A percentile compares a stretch with the other conserved stretches of the same genome.
These are phyloP conservation scores for Gasteruption jaculator DNA, from an alignment of 2,888 invertebrate genomes.

Conservation along the genomic window DNA sequence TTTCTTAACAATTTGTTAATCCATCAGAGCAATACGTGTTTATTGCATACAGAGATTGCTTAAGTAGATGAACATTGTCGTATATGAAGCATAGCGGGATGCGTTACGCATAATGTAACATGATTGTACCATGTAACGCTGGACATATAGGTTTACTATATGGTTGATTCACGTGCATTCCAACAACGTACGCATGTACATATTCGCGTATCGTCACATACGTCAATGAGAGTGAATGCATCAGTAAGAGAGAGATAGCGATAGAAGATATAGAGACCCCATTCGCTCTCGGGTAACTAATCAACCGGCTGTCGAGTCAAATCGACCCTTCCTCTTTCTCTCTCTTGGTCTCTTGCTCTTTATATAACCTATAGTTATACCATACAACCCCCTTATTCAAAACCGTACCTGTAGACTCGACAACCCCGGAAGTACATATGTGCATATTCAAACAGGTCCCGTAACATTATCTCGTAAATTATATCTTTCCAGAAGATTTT, in stretches of 20 bases:
- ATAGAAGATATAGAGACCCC: conserved; percentile 23
- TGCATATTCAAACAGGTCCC: too few species aligned
- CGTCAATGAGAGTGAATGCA: conserved; percentile 20
- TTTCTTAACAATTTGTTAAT: too few species aligned
- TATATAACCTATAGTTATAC: too few species aligned
- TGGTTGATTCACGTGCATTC: conserved; percentile 30
- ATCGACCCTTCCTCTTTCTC: conserved; percentile 32
- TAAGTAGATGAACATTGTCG: conserved; percentile 2
- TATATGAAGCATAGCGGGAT: conserved; percentile 15
- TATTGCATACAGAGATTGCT: too few species aligned
- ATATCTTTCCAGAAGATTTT: too few species aligned
- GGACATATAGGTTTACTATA: conserved; percentile 38
- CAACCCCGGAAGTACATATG: too few species aligned
- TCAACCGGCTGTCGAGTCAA: conserved; percentile 39
- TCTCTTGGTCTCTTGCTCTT: conserved; percentile 4
- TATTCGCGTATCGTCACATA: conserved; percentile 17
- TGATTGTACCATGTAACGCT: conserved; percentile 41
- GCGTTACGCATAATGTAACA: conserved; percentile 44
- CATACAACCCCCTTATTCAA: too few species aligned
- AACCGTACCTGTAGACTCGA: too few species aligned
- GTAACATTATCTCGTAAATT: too few species aligned
- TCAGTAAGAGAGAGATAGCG: too few species aligned
- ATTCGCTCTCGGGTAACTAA: conserved; percentile 40
- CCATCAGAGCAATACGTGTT: too few species aligned
- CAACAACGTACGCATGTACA: conserved; percentile 24